These are phyloP conservation scores for Chouioia cunea DNA, from an alignment of 2,888 invertebrate genomes.

Conservation along the genomic window DNA sequence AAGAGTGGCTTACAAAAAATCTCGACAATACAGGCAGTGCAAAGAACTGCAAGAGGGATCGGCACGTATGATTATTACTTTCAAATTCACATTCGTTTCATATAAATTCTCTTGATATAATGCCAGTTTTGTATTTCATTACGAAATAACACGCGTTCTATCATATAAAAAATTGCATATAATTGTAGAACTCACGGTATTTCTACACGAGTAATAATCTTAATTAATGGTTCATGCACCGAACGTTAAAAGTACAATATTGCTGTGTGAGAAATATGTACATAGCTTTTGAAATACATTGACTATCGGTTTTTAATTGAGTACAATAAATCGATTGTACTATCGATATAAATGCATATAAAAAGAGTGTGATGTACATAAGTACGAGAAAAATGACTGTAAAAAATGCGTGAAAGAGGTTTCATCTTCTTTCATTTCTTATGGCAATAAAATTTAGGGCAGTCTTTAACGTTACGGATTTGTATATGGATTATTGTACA, in stretches of 20 bases:
- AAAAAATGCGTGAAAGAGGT: too few species aligned
- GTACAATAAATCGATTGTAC: too few species aligned
- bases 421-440: too few species aligned
- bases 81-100: constrained; percentile 15
- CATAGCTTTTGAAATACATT: background rate
- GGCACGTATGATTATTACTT: constrained; percentile 43
- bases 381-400: too few species aligned
- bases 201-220: constrained; percentile 18
- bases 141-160: background rate
- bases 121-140: constrained; percentile 12
- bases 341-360: too few species aligned
- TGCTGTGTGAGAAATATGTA: constrained; percentile 11
- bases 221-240: constrained; percentile 24
- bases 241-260: constrained; percentile 18
- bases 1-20: constrained; percentile 21
- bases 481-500: constrained; percentile 27
- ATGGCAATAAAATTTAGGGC: constrained; percentile 27
- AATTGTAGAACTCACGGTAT: background rate
- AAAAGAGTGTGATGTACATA: too few species aligned
- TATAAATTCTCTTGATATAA: constrained; percentile 19
- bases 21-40: constrained; percentile 22
- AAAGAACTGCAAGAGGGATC: constrained; percentile 22
- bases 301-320: too few species aligned
- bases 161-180: constrained; percentile 12
- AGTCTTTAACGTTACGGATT: constrained; percentile 37